Percentiles rank a stretch among this genome's conserved stretches.
phyloP scores from a whole-genome alignment of 2,797 vertebrate genomes.

The Oophaga sylvatica region DNA sequence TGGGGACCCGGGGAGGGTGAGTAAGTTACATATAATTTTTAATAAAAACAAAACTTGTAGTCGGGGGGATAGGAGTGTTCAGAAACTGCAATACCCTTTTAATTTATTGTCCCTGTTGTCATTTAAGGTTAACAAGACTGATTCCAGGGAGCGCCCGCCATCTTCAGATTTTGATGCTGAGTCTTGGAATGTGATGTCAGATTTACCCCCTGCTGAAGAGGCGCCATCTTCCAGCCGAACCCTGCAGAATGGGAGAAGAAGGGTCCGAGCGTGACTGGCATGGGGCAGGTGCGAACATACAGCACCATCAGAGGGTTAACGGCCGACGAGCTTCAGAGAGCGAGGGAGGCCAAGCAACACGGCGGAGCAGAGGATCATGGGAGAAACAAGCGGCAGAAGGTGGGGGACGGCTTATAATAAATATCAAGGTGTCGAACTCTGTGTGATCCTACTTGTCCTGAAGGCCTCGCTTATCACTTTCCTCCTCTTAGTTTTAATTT shows the following conservation, averaged over 20 bases:
- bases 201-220: constrained; percentile 44
- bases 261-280: neutral
- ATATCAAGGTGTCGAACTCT: neutral
- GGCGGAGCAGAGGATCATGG: constrained; percentile 32
- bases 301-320: constrained; percentile 75
- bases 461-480: neutral
- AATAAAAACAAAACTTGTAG: too few relatives aligned
- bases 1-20: too few relatives aligned
- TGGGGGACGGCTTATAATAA: neutral
- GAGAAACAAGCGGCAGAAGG: constrained; percentile 49
- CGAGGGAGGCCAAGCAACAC: constrained; percentile 74
- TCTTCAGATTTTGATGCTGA: neutral
- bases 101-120: neutral
- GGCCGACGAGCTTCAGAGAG: constrained; percentile 82
- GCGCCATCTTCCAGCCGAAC: neutral
- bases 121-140: neutral
- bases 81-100: too few relatives aligned
- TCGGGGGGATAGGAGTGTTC: too few relatives aligned
- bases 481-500: neutral
- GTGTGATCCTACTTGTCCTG: neutral
- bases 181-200: constrained; percentile 24
- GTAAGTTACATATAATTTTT: too few relatives aligned
- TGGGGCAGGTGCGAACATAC: constrained; percentile 66
- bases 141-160: constrained; percentile 13
- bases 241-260: neutral